Evolutionary conservation across 2,797 vertebrate genomes (phyloP).

Genomic region (Mus minutoides): DNA sequence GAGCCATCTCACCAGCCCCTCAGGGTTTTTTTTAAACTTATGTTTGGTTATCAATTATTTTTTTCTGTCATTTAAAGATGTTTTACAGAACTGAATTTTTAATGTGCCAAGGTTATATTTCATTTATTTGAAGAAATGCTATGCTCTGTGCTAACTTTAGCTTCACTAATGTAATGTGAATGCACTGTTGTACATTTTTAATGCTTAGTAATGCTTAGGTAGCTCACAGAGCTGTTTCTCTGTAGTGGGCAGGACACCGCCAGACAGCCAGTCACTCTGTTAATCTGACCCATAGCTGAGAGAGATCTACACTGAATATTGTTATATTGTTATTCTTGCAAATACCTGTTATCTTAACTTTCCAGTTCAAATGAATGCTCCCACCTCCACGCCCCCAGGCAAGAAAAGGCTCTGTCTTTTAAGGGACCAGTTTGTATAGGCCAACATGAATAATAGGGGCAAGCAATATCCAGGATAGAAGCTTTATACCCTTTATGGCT

Average conservation of each 20-base stretch:
- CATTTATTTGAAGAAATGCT: conserved; percentile 53
- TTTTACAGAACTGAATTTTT: conserved; percentile 48
- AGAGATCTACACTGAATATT: neutral
- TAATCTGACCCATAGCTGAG: neutral
- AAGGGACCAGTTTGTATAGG: conserved; percentile 12
- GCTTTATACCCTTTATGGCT: conserved; percentile 10
- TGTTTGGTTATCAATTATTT: conserved; percentile 47
- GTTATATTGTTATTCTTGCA: conserved; percentile 16
- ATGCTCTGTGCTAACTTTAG: neutral
- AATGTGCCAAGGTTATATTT: conserved; percentile 4
- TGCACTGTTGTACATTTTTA: neutral
- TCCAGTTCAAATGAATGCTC: neutral
- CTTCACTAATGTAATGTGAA: neutral
- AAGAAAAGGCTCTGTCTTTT: neutral
- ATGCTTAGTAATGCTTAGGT: neutral
- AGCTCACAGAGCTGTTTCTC: conserved; percentile 25
- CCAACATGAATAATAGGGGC: neutral
- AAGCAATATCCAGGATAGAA: conserved; percentile 13
- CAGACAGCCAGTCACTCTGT: conserved; percentile 9
- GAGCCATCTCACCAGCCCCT: too few species aligned
- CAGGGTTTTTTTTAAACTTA: too few species aligned
- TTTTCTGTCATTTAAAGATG: conserved; percentile 53
- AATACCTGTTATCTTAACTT: conserved; percentile 52
- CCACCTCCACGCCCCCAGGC: neutral
- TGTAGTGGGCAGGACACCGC: neutral